Base-by-base conservation (phyloP, 2,888 invertebrate species). In the Eupithecia subumbrata region DNA sequence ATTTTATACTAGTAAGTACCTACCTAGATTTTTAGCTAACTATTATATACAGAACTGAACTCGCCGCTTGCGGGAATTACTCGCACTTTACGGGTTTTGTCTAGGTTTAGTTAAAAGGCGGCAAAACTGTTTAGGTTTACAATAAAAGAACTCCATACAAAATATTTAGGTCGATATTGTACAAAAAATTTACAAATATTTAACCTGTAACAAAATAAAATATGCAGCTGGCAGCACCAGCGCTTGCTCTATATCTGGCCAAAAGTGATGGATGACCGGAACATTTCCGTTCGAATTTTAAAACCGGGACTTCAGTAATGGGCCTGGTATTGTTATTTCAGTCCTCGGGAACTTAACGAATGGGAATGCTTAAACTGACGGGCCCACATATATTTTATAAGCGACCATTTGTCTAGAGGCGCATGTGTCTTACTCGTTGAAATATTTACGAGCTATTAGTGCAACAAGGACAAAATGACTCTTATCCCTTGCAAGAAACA, bases 391-490 rank as follows among this genome's bases (percentile, higher is more conserved):
- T 90, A 90, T 91, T 90, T 92, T 93, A 91, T 92, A 91, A 86
- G 87, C 88, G 85, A 87, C 90, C 91, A 93, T 94, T 93, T 94
- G 93, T 94, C 89, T 87, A 80, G 82, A 87, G 87, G 85, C 89
- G 87, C 92, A 89, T 90, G 89, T 79, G 89, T 88, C 89, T 82
- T 82, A 85, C 84, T 82, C 80, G 92, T 88, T 93, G 94, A 95
- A 91, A 91, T 94, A 94, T 94, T 94, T 94, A 95, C 92, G 93
- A 92, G 89, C 92, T 92, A 94, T 94, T 92, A 92, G 91, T 88
- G 87, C 89, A 91, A 90, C 87, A 90, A 90, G 90, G 91, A 91
- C 87, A 85, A 92, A 91, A 78, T 75, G 78, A 78, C 74, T 75
- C 76, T 87, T 78, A 81, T 78, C 74, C 77, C 79, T 78, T 72